phyloP scores from a whole-genome alignment of 2,797 vertebrate genomes.

The Alfaro cultratus region DNA sequence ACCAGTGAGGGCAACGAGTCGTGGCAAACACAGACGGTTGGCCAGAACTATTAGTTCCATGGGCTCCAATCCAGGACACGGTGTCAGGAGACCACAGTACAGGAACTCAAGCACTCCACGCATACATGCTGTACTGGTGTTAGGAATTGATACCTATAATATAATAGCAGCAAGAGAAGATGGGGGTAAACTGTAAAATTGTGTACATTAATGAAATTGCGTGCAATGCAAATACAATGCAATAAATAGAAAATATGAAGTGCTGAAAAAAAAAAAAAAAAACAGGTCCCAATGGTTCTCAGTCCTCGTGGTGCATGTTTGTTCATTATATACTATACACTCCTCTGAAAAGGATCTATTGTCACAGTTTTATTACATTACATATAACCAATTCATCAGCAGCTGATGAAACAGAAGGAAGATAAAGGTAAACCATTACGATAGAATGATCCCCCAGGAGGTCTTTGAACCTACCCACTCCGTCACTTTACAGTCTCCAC shows the following conservation, averaged over 20 bases:
- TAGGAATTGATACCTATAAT: conserved; percentile 86
- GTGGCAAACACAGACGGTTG: conserved; percentile 90
- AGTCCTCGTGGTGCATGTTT: background rate
- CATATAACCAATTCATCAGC: conserved; percentile 3
- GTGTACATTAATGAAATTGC: background rate
- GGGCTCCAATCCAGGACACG: conserved; percentile 82
- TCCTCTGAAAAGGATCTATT: conserved; percentile 17
- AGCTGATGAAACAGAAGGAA: conserved; percentile 33
- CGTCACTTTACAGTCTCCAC: conserved; percentile 64
- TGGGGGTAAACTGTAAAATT: background rate
- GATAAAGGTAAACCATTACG: conserved; percentile 46
- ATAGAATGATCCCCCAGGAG: conserved; percentile 53
- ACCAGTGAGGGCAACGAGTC: conserved; percentile 90
- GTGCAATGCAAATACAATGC: background rate
- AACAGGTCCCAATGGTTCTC: background rate
- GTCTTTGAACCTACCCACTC: conserved; percentile 59
- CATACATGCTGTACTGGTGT: conserved; percentile 86
- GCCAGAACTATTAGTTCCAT: conserved; percentile 88
- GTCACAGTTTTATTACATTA: conserved; percentile 21
- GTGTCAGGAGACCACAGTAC: conserved; percentile 87
- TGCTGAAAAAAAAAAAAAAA: background rate
- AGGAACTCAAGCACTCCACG: conserved; percentile 89
- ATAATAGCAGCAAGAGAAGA: conserved; percentile 16
- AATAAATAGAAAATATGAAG: background rate
- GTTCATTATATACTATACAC: conserved; percentile 4